These are phyloP conservation scores for Lithophane leautieri DNA, from an alignment of 2,888 invertebrate species.

Conservation along the genomic window DNA sequence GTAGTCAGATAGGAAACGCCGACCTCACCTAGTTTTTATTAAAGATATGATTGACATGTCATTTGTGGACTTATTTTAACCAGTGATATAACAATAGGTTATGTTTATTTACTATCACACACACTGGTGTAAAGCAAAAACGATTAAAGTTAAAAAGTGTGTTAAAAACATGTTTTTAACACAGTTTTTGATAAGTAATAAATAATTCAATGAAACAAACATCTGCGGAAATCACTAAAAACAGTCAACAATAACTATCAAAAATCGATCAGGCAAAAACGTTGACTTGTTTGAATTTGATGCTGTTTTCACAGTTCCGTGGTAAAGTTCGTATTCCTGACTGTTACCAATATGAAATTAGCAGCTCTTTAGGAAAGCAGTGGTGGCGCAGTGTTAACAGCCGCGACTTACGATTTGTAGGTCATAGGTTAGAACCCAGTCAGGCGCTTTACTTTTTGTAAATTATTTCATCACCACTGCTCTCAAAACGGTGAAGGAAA, in stretches of 20 bases:
- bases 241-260: slow-evolving; percentile 5
- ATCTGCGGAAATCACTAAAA: no score
- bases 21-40: no score
- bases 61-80: neutral
- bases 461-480: no score
- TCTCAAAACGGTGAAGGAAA: no score
- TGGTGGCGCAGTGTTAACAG: no score
- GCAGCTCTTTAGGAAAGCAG: no score
- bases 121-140: neutral
- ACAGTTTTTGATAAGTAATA: neutral
- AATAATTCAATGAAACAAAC: neutral
- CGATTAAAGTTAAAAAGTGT: neutral
- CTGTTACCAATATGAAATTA: neutral
- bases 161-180: neutral
- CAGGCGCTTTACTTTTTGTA: no score
- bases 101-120: neutral
- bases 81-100: neutral
- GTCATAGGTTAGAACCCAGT: no score
- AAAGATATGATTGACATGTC: no score
- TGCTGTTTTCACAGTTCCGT: neutral
- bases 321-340: slow-evolving; percentile 1
- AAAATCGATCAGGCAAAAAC: slow-evolving; percentile 18
- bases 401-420: no score
- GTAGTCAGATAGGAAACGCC: no score
- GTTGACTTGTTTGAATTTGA: slow-evolving; percentile 10